Conservation (phyloP, 2,113 vertebrate genomes). For the Ochotona curzoniae region DNA sequence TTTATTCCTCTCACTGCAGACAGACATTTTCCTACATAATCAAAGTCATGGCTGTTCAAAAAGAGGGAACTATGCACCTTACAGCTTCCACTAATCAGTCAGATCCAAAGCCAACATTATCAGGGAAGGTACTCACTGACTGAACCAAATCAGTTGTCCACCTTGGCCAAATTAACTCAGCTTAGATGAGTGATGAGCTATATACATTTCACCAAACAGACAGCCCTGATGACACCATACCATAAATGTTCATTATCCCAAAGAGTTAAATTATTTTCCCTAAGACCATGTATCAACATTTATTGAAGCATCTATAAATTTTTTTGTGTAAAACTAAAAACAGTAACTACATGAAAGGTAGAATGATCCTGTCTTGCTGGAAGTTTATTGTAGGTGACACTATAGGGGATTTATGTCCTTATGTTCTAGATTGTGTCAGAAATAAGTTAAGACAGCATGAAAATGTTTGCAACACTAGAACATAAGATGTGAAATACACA, state of each 20-base stretch:
- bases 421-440: background rate
- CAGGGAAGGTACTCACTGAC: constrained; percentile 3
- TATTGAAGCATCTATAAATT: background rate
- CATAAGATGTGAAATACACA: constrained; percentile 41
- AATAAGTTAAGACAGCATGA: constrained; percentile 32
- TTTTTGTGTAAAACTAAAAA: constrained; percentile 36
- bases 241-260: background rate
- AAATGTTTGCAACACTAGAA: background rate
- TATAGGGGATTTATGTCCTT: constrained; percentile 27
- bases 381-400: constrained; percentile 19
- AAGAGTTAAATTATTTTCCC: constrained; percentile 41
- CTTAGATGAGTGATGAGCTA: background rate
- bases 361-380: constrained; percentile 37
- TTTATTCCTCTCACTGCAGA: background rate
- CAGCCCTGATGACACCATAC: background rate
- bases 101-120: constrained; percentile 15
- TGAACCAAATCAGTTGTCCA: background rate
- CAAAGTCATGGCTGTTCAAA: background rate
- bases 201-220: background rate
- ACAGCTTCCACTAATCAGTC: background rate
- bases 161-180: background rate
- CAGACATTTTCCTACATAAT: background rate
- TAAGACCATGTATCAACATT: constrained; percentile 40
- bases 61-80: background rate
- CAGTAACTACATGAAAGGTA: background rate